Evolutionary conservation across 2,888 invertebrate species (phyloP), one percentile per base, ranked within the genome.

Genomic region (Kuschelorhynchus macadamiae): DNA sequence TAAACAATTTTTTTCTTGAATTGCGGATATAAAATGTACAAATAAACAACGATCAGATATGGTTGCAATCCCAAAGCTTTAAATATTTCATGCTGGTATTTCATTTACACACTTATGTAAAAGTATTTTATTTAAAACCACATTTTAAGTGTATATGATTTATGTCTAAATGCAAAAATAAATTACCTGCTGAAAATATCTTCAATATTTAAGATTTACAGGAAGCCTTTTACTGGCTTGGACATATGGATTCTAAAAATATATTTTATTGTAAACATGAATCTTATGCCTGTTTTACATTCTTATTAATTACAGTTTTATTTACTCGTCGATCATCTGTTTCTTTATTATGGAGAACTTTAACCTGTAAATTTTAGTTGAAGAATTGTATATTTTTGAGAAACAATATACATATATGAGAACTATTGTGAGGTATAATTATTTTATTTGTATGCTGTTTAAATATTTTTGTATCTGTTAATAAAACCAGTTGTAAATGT

Each of bases 381-480:
- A 33, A 33, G n/a, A 52, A 42, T 49, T 55, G 67, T 53, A 59
- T 72, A 61, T 50, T 69, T 70, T 61, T 49, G 41, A 56, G 46
- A 49, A 39, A 36, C 49, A 30, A 60, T 49, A 53, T 52, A 44
- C 42, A 53, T 47, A 39, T 47, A 47, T 55, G 39, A 20, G 55
- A 60, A 59, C 49, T 60, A 60, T 60, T 60, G 41, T 70, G 62
- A 70, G 65, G 65, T 69, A 62, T 59, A 62, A 66, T 69, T 72
- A 55, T 69, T 68, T 68, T 71, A 72, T 71, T 53, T 72, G 70
- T 74, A 75, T 74, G 71, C 72, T 71, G 72, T 73, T 74, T 72
- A 72, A 72, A 74, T 76, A 76, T 74, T 76, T 74, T 76, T 74
- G 73, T 74, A 74, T 72, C 73, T 76, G 76, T 76, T 76, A 76